These are phyloP conservation scores for Rana temporaria DNA, from an alignment of 2,113 vertebrate species.

Conservation along the genomic window DNA sequence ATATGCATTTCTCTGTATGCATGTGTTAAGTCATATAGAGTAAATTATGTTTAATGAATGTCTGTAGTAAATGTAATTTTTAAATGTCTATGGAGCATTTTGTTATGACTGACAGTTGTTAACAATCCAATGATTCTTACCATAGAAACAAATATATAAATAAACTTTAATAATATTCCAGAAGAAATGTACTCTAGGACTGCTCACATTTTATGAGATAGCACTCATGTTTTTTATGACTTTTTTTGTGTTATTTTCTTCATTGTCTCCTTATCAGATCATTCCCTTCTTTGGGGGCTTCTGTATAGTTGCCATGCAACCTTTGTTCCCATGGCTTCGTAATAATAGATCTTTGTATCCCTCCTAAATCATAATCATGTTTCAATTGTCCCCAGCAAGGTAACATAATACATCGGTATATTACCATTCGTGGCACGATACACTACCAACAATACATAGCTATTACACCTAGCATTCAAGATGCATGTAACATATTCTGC, in stretches of 20 bases:
- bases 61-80: too few relatives aligned
- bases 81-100: too few relatives aligned
- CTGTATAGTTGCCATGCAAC: conserved; percentile 9
- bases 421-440: conserved; percentile 19
- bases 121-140: too few relatives aligned
- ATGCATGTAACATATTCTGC: too few relatives aligned
- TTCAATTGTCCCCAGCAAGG: background rate
- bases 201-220: background rate
- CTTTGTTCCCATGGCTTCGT: background rate
- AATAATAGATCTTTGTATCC: background rate
- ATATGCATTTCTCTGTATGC: too few relatives aligned
- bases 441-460: background rate
- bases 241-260: background rate
- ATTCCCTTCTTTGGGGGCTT: background rate
- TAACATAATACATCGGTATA: conserved; percentile 12
- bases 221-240: too few relatives aligned
- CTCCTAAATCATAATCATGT: conserved; percentile 23
- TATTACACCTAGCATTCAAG: background rate
- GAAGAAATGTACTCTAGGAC: too few relatives aligned
- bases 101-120: too few relatives aligned
- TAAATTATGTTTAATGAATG: too few relatives aligned
- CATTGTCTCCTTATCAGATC: conserved; percentile 1
- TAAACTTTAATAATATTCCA: too few relatives aligned
- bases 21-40: too few relatives aligned
- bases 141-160: too few relatives aligned